Evolutionary conservation across 2,888 invertebrate genomes (phyloP).

Genomic region (Mythimna vitellina): DNA sequence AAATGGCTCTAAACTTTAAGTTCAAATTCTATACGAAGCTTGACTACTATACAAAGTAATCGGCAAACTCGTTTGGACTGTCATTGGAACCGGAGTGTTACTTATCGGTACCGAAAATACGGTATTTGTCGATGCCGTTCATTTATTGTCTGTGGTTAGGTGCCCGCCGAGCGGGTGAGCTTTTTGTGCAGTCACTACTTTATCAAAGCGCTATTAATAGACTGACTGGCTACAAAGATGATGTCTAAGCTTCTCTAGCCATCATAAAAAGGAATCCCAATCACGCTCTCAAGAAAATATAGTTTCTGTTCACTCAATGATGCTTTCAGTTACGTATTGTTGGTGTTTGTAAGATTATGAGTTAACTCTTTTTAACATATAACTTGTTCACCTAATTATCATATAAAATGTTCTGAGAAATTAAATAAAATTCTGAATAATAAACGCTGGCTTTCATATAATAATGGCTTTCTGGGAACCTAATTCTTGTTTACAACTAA

Average conservation of each 20-base stretch:
- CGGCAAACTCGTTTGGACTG: conserved; percentile 40
- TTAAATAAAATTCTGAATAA: conserved; percentile 25
- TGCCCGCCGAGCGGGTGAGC: conserved; percentile 2
- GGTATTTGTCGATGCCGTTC: conserved; percentile 57
- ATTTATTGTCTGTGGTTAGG: conserved; percentile 62
- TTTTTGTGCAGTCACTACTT: conserved; percentile 12
- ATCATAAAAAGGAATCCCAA: not conserved
- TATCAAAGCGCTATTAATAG: not conserved
- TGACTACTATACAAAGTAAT: conserved; percentile 19
- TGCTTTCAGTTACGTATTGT: not conserved
- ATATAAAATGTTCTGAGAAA: conserved; percentile 24
- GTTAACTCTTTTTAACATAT: not conserved
- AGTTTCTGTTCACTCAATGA: not conserved
- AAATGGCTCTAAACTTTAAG: conserved; percentile 18
- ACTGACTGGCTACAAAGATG: not conserved
- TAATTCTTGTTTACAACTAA: conserved; percentile 36
- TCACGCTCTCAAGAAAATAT: not conserved
- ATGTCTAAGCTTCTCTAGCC: not conserved
- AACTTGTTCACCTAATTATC: conserved; percentile 15
- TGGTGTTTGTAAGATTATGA: not conserved
- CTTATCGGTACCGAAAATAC: conserved; percentile 50
- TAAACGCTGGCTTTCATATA: conserved; percentile 13
- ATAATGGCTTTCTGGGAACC: conserved; percentile 33
- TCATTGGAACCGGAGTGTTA: conserved; percentile 35
- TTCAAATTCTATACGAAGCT: conserved; percentile 40